A percentile compares a stretch with the other conserved stretches of the same genome.
phyloP scores from a whole-genome alignment of 1,140 invertebrate species.

The Dendroctonus ponderosae region DNA sequence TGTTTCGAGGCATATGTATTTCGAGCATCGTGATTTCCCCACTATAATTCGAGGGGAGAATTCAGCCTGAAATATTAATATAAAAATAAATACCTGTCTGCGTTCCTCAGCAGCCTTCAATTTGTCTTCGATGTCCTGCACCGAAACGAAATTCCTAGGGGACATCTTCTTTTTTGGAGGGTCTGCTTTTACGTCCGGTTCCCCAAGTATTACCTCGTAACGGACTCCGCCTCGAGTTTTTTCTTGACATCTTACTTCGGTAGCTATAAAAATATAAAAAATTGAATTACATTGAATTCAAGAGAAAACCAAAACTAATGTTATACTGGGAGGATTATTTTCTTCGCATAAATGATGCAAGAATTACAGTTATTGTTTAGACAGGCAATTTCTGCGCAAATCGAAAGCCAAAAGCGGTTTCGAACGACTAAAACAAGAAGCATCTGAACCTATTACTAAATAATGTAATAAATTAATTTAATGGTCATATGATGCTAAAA shows the following conservation, averaged over 20 bases:
- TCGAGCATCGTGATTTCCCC: too few relatives aligned
- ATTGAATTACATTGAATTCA: not conserved
- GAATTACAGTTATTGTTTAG: too few relatives aligned
- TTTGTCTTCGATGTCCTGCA: constrained; percentile 86
- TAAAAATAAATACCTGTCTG: constrained; percentile 70
- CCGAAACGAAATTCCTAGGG: constrained; percentile 64
- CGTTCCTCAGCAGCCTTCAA: constrained; percentile 88
- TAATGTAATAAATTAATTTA: too few relatives aligned
- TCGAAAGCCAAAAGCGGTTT: too few relatives aligned
- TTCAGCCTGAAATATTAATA: too few relatives aligned
- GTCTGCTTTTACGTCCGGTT: constrained; percentile 78
- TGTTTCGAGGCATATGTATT: too few relatives aligned
- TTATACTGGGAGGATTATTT: not conserved
- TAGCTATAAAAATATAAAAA: constrained; percentile 63
- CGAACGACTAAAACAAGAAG: too few relatives aligned
- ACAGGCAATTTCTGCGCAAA: too few relatives aligned
- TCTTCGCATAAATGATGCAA: too few relatives aligned
- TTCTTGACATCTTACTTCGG: constrained; percentile 85
- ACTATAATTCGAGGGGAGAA: too few relatives aligned
- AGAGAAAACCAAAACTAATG: not conserved
- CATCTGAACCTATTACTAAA: too few relatives aligned
- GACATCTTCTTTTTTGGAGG: constrained; percentile 66
- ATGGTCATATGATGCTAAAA: not conserved
- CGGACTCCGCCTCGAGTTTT: constrained; percentile 84
- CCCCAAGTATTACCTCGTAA: constrained; percentile 90